These are phyloP conservation scores for Oligia strigilis DNA, from an alignment of 2,888 invertebrate species.

Conservation along the genomic window DNA sequence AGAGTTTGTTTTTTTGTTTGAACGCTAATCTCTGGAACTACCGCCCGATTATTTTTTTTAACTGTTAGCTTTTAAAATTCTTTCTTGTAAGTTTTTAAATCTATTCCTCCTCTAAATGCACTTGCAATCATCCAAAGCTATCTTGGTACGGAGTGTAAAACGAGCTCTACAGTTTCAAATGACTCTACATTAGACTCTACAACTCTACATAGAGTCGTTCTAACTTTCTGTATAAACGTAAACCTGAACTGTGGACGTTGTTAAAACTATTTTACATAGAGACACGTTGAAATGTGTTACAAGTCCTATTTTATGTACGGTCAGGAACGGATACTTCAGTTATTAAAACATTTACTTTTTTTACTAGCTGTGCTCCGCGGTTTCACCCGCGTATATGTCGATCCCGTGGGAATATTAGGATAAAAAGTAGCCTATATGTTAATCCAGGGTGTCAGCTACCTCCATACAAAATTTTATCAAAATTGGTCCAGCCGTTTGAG, in stretches of 20 bases:
- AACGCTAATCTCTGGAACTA: too few species aligned
- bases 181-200: constrained; percentile 27
- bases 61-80: too few species aligned
- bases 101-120: background rate
- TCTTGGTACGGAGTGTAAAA: background rate
- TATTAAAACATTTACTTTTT: background rate
- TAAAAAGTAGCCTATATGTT: too few species aligned
- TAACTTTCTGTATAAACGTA: constrained; percentile 38
- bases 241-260: constrained; percentile 31
- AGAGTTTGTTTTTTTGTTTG: too few species aligned
- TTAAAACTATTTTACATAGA: constrained; percentile 31
- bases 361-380: too few species aligned
- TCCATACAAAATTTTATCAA: too few species aligned
- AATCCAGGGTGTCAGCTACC: too few species aligned
- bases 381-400: too few species aligned
- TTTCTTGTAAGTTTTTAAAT: background rate
- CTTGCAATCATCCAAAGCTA: constrained; percentile 15
- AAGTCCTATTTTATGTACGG: background rate
- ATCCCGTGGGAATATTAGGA: too few species aligned
- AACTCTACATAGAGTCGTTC: constrained; percentile 11
- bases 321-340: background rate
- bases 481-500: too few species aligned
- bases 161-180: constrained; percentile 28
- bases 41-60: too few species aligned
- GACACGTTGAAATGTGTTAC: background rate